Evolutionary conservation across 1,140 invertebrate species (phyloP), one percentile per base, ranked within the genome.

Genomic region (Leptopilina clavipes): DNA sequence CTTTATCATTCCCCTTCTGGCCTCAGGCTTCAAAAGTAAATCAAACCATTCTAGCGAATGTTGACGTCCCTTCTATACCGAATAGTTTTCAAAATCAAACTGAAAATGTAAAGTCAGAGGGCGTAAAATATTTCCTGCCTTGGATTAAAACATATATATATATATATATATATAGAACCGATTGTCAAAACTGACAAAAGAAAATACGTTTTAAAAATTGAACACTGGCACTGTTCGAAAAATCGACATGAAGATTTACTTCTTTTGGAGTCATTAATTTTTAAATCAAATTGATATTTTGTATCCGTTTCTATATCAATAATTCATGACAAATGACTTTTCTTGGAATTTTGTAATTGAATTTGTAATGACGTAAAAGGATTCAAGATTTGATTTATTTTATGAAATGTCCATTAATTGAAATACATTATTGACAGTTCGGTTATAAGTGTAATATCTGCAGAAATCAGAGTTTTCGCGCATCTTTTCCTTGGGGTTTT

Each of bases 1-100:
- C 52, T 76, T 3, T 43, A 43, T 56, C 18, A 70, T 70, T 65
- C 65, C 65, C 14, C 18, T 40, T 56, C 43, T 22, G 17, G 79
- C 79, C 76, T 70, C 81, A 59, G 76, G 79, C 56, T 44, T 70
- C 70, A 65, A 76, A 74, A 80, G 72, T 76, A 77, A 81, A 81
- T 81, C 78, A 74, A 79, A 52, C 74, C 79, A 65, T 65, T 65
- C 59, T 25, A 65, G 25, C 59, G 22, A n/a, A 31, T n/a, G 25
- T 65, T 31, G 59, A 31, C 59, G 59, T 65, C 59, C 59, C 59
- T 65, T 31, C 59, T 25, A 65, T 31, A 8, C 59, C 0, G 59
- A 22, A n/a, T 65, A 65, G 59, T 65, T 65, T 65, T 65, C 19
- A 65, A 31, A 65, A 65, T 65, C 59, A 65, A n/a, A 65, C 59